Base-by-base conservation (phyloP, 2,113 vertebrate genomes). In the Marmota monax region DNA sequence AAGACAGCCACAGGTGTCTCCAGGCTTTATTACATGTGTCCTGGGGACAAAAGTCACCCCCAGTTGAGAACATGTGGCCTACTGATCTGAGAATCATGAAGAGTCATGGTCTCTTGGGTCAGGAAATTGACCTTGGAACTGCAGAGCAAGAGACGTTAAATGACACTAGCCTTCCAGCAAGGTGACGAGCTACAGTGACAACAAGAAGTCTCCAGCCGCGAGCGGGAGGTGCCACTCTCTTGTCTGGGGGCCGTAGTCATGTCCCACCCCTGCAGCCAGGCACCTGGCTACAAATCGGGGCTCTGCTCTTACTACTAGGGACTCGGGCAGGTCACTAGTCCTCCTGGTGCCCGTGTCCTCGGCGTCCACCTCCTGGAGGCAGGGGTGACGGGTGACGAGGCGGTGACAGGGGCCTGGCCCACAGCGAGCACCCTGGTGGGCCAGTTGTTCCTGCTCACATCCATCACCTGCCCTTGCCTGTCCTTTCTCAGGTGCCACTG, bases 381-480 rank as follows among this genome's bases (percentile, higher is more conserved):
- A 12, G 17, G 11, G 69, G 72, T 13, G 32, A 22, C 4, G 11
- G 69, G 72, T 13, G 32, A 22, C 4, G 20, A 74, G 82, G 16
- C 0, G 58, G 37, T 63, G 61, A 27, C 61, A 63, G 23, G 61
- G 23, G 9, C 5, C 2, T 8, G n/a, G 65, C 39, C 37, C 53
- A 34, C 37, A 45, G n/a, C 8, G 16, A 14, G 13, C n/a, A 37
- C 14, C 9, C 2, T 12, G 42, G 6, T 58, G 5, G 56, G 56
- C 20, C 56, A 4, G 51, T 53, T 3, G 51, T 53, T 53, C 14
- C 51, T 53, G 13, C 14, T 16, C 51, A 53, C n/a, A 67, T 16
- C 10, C 13, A 95, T 84, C 94, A 39, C 42, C 48, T 96, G 92
- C 88, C 39, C 39, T 34, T 86, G 96, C 95, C 96, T 91, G 87